Percentiles rank a stretch among this genome's conserved stretches.
Evolutionary conservation across 1,140 invertebrate species (phyloP).

Genomic region (Formica exsecta): DNA sequence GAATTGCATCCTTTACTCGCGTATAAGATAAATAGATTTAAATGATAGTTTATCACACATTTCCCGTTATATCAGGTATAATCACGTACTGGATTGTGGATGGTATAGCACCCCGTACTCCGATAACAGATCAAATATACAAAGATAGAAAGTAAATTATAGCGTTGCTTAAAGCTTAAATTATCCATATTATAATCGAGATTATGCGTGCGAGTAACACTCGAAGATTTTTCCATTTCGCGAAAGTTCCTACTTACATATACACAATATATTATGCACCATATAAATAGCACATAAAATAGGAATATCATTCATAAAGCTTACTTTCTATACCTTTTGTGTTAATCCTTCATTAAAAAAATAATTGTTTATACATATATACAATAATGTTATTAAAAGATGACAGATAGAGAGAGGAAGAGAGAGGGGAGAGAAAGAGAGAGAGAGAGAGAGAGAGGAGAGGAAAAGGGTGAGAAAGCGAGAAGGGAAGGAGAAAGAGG

Average conservation of each 20-base stretch:
- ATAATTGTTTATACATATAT: no score
- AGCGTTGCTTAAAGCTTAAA: conserved; percentile 59
- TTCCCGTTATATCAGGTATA: conserved; percentile 66
- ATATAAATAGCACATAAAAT: not conserved
- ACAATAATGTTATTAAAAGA: no score
- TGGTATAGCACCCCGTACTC: conserved; percentile 63
- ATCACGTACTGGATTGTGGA: conserved; percentile 46
- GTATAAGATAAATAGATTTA: conserved; percentile 68
- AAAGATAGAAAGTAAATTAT: conserved; percentile 72
- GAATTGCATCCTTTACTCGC: conserved; percentile 65
- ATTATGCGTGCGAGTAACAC: conserved; percentile 24
- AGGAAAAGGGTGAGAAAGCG: not conserved
- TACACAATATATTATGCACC: no score
- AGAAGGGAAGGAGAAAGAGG: no score
- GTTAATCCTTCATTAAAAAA: no score
- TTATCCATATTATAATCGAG: conserved; percentile 65
- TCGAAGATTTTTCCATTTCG: conserved; percentile 50
- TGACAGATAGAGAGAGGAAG: no score
- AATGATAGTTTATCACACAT: conserved; percentile 73
- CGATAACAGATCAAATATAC: conserved; percentile 67
- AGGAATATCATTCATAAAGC: not conserved
- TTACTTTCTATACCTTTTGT: no score
- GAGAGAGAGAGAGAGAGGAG: not conserved
- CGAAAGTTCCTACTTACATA: not conserved
- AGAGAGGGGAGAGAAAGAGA: not conserved